Percentiles rank a stretch among this genome's conserved stretches.
These are phyloP conservation scores for Cyanistes caeruleus DNA, from an alignment of 2,113 vertebrate genomes.

Conservation along the genomic window DNA sequence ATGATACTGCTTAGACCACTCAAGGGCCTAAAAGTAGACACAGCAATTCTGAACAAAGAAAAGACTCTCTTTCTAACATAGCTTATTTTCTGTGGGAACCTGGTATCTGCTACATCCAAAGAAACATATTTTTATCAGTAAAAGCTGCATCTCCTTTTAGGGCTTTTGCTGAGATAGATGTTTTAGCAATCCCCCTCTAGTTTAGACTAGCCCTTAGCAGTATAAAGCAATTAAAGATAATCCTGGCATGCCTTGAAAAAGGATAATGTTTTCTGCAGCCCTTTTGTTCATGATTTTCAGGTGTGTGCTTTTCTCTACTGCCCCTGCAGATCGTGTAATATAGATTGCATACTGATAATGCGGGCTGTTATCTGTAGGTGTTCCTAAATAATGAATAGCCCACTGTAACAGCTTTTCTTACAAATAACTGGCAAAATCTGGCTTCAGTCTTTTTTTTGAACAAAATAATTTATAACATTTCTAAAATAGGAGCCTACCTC, in stretches of 20 bases:
- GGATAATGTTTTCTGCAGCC: neutral
- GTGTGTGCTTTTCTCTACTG: neutral
- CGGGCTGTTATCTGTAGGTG: conserved; percentile 35
- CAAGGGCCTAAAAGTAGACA: neutral
- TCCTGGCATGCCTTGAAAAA: conserved; percentile 15
- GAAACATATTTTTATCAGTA: neutral
- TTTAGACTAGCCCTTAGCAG: neutral
- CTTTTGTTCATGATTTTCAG: conserved; percentile 33
- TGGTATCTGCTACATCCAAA: neutral
- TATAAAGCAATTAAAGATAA: conserved; percentile 50
- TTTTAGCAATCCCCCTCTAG: neutral
- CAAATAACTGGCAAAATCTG: neutral
- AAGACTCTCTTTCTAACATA: neutral
- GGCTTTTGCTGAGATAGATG: neutral
- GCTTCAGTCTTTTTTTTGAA: neutral
- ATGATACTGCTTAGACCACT: neutral
- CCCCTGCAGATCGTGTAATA: neutral
- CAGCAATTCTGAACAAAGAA: neutral
- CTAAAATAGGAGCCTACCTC: neutral
- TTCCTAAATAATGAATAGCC: conserved; percentile 42
- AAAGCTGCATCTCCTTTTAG: neutral
- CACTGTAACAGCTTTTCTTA: conserved; percentile 8
- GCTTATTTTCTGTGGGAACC: neutral
- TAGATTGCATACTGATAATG: conserved; percentile 37
- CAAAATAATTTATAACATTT: neutral